Evolutionary conservation across 2,888 invertebrate species (phyloP), one percentile per base, ranked within the genome.

Genomic region (Drosophila stalkeri): DNA sequence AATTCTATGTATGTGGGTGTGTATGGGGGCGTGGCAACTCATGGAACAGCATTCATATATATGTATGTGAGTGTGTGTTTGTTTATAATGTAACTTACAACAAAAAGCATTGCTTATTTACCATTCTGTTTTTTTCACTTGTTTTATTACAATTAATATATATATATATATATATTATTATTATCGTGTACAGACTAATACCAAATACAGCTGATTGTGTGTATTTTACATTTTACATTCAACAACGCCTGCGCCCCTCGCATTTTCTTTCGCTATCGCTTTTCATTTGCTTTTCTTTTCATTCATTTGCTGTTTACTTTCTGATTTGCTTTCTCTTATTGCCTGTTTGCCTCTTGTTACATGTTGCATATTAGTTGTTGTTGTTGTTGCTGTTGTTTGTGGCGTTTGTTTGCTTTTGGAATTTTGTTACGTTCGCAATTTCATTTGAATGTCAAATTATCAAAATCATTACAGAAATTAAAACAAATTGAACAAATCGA

Each of bases 401-500:
- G 20, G 41, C 39, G 18, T 47, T 60, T 60, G 37, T 55, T 70
- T 51, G 56, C 23, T 64, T 64, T 80, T 75, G 18, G 64, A 80
- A 75, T 76, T 76, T 62, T 59, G 49, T 64, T 62, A 75, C 76
- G 33, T 39, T 57, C 59, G 33, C 20, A 57, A 75, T 52, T 78
- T 72, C 33, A 75, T 27, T 57, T 39, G 16, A 51, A 44, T 23
- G 57, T 37, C 72, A 71, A 33, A 43, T 55, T 14, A 56, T 56
- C 57, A 56, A 64, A 47, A 27, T 44, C 18, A 46, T 39, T 61
- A 64, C 59, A 55, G 52, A 64, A 63, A 64, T 64, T 66, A 80
- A 76, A 70, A 76, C 76, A 64, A 64, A 71, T 68, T 80, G 63
- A 76, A 80, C 77, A 75, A 57, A 41, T 35, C 35, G 16, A 35